These are phyloP conservation scores for Tympanuchus pallidicinctus DNA, from an alignment of 2,113 vertebrate genomes.

Conservation along the genomic window DNA sequence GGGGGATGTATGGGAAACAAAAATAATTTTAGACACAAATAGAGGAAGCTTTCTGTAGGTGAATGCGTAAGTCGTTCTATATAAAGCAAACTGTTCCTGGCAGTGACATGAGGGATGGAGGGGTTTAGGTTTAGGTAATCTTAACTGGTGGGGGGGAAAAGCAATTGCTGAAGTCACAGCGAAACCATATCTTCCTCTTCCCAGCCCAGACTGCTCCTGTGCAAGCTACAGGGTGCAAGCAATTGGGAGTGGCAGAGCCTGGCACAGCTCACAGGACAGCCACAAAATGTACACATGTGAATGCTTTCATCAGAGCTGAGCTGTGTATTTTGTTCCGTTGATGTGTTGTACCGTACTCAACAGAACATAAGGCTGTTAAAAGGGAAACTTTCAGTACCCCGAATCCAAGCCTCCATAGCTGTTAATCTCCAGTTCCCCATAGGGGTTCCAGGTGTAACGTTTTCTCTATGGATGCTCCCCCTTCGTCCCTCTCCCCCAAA, in stretches of 20 bases:
- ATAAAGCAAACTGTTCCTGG: conserved; percentile 30
- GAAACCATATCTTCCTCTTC: not conserved
- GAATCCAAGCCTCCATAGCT: not conserved
- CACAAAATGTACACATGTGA: not conserved
- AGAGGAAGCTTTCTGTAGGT: conserved; percentile 41
- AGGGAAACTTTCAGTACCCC: not conserved
- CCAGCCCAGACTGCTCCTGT: not conserved
- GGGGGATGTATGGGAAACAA: conserved; percentile 4
- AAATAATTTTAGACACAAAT: conserved; percentile 48
- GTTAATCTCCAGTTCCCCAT: not conserved
- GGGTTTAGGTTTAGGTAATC: not conserved
- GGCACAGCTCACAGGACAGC: not conserved
- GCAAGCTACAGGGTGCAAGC: not conserved
- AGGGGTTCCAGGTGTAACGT: not conserved
- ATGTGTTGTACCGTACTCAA: not conserved
- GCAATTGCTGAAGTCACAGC: not conserved
- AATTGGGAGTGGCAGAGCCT: not conserved
- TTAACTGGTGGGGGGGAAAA: not conserved
- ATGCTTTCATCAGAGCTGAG: not conserved
- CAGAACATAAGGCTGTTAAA: not conserved
- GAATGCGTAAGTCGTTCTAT: not conserved
- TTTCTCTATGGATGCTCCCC: not conserved
- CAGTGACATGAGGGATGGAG: not conserved
- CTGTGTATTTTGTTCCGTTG: not conserved
- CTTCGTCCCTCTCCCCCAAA: no score